Evolutionary conservation across 2,113 vertebrate genomes (phyloP), one percentile per base, ranked within the genome.

Genomic region (Indri indri): DNA sequence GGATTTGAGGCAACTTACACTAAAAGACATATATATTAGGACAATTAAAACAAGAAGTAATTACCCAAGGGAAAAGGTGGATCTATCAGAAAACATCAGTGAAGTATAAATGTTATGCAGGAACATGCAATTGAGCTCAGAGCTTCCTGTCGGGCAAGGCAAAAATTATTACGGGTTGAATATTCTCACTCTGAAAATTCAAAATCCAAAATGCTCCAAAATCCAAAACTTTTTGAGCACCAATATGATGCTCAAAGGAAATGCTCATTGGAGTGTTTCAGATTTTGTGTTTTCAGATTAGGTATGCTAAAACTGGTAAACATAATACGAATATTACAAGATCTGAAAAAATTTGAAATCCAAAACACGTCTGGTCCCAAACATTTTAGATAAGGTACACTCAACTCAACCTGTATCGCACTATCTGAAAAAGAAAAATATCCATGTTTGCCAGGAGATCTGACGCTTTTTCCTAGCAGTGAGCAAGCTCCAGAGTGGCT

Each of bases 401-500:
- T 47, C 18, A 80, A 76, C 42, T 76, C 73, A 76, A 76, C 73
- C 27, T 47, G 27, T 18, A 47, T 45, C 34, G 92, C 84, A n/a
- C 34, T 59, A 93, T 77, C 79, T 34, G 52, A 85, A 92, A 90
- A 84, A 47, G 47, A 70, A 95, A 84, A 91, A 42, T n/a, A 76
- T 30, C 4, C 30, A 42, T 32, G 25, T 74, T 88, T 96, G 10
- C 40, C 32, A 59, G 11, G 57, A 91, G 68, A 66, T 34, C 17
- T 8, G 37, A 61, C 5, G 6, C 52, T 66, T 77, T 74, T 73
- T 83, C 52, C 40, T 23, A 32, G 57, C 65, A 59, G 22, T 40
- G 50, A 88, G 73, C 57, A 66, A 95, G 32, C 76, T 83, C 77
- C 30, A 65, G 45, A 76, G 59, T 50, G 27, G 42, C 27, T 83